phyloP scores from a whole-genome alignment of 2,888 invertebrate genomes.

The Hyposoter didymator region DNA sequence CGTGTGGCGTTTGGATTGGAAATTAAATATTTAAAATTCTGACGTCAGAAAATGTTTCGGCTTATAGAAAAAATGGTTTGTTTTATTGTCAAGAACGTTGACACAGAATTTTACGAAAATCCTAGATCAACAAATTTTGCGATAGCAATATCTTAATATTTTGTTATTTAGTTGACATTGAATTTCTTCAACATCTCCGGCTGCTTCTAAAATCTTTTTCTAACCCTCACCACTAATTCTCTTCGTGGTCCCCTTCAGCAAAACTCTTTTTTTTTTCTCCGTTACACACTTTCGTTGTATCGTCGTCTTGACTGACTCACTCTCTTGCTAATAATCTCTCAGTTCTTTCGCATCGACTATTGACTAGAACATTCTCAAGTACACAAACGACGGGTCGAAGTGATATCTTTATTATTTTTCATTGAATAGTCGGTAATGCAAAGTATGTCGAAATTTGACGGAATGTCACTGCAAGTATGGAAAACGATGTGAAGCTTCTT shows the following conservation, averaged over 20 bases:
- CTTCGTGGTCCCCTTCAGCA: constrained; percentile 69
- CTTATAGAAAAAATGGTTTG: too few species aligned
- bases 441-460: not conserved
- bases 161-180: constrained; percentile 18
- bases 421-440: not conserved
- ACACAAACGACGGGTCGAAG: constrained; percentile 8
- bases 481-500: not conserved
- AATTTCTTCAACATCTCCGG: not conserved
- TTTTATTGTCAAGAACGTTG: too few species aligned
- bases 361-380: constrained; percentile 32
- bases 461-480: not conserved
- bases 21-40: too few species aligned
- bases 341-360: not conserved
- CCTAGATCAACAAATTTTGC: too few species aligned
- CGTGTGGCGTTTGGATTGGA: too few species aligned
- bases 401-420: not conserved
- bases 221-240: constrained; percentile 46
- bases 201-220: not conserved
- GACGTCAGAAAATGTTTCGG: too few species aligned
- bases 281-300: constrained; percentile 72
- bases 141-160: too few species aligned
- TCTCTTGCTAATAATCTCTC: not conserved
- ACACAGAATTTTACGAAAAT: too few species aligned
- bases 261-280: constrained; percentile 36
- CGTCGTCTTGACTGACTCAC: constrained; percentile 29